Conservation (phyloP, 2,113 vertebrate genomes). For the Protobothrops mucrosquamatus region DNA sequence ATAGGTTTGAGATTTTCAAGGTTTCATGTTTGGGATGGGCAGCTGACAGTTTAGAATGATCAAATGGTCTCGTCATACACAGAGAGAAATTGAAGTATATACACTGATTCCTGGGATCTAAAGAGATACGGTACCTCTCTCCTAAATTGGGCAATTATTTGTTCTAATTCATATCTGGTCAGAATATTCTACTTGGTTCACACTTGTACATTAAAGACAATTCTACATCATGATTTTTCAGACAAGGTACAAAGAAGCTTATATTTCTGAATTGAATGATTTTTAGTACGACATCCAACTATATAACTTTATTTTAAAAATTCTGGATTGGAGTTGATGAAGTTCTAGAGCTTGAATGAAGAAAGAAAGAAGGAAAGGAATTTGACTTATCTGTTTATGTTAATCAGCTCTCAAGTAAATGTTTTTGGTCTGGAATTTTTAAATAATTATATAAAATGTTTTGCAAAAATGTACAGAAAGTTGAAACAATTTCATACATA, state of each 20-base stretch:
- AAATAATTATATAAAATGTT: neutral
- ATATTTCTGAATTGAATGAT: too few relatives aligned
- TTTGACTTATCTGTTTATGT: neutral
- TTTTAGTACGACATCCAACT: neutral
- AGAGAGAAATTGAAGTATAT: neutral
- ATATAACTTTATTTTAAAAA: neutral
- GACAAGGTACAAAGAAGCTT: neutral
- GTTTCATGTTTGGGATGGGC: neutral
- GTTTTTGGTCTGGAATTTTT: neutral
- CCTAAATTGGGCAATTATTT: neutral
- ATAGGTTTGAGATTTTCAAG: slow-evolving; percentile 4
- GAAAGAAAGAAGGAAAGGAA: neutral
- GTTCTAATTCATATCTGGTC: neutral
- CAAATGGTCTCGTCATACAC: neutral
- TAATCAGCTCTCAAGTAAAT: neutral
- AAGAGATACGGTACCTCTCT: neutral
- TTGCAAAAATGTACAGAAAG: neutral
- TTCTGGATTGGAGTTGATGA: neutral
- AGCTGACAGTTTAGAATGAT: neutral
- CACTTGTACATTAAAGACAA: neutral
- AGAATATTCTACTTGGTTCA: neutral
- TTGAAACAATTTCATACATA: neutral
- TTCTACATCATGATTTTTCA: neutral
- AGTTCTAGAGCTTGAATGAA: neutral
- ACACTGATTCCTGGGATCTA: neutral